Percentiles rank a stretch among this genome's conserved stretches.
These are phyloP conservation scores for Hirtodrosophila cameraria DNA, from an alignment of 2,888 invertebrate species.

Conservation along the genomic window DNA sequence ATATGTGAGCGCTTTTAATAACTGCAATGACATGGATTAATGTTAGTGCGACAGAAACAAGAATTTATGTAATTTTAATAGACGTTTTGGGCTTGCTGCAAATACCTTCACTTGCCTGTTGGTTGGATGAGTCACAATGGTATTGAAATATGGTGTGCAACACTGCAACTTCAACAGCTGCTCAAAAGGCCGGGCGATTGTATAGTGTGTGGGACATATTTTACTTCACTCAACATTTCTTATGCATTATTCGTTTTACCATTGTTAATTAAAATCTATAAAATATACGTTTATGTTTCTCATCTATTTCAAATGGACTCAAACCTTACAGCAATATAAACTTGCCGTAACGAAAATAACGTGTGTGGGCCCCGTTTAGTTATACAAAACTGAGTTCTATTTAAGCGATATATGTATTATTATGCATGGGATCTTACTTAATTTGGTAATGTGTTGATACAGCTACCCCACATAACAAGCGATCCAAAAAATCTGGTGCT, in stretches of 20 bases:
- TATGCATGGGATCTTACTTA: too few relatives aligned
- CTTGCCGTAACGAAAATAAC: too few relatives aligned
- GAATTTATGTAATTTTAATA: slow-evolving; percentile 69
- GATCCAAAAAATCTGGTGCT: too few relatives aligned
- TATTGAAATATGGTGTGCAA: slow-evolving; percentile 15
- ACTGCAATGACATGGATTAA: slow-evolving; percentile 78
- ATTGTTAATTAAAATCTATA: too few relatives aligned
- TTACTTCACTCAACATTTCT: neutral
- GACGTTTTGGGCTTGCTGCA: slow-evolving; percentile 31
- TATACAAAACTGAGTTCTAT: too few relatives aligned
- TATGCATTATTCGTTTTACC: neutral
- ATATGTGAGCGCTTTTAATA: slow-evolving; percentile 65
- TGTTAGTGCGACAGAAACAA: slow-evolving; percentile 15
- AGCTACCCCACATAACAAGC: too few relatives aligned
- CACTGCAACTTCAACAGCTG: slow-evolving; percentile 31
- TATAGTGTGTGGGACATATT: slow-evolving; percentile 12
- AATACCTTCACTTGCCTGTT: slow-evolving; percentile 60
- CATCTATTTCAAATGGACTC: too few relatives aligned
- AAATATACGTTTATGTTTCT: too few relatives aligned
- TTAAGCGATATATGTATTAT: too few relatives aligned
- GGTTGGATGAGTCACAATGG: slow-evolving; percentile 55
- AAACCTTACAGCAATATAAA: too few relatives aligned
- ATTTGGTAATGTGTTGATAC: too few relatives aligned
- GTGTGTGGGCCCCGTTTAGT: too few relatives aligned
- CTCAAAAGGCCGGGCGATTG: neutral